Conservation (phyloP, 2,113 vertebrate species). For the Cathartes aura region DNA sequence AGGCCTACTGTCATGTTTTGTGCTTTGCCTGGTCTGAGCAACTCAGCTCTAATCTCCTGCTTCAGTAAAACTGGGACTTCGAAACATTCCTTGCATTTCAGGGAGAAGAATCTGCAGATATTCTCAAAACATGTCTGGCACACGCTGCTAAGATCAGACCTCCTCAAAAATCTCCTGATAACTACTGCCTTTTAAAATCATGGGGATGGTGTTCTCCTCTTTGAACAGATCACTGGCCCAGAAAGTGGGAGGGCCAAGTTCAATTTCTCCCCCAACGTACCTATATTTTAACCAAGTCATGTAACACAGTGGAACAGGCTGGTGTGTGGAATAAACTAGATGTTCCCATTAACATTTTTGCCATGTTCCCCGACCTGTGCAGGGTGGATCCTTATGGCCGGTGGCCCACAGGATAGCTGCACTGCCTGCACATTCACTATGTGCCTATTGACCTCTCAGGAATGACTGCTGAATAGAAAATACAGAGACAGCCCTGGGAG, state of each 20-base stretch:
- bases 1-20: not conserved
- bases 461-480: not conserved
- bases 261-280: fast-evolving
- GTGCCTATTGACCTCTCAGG: not conserved
- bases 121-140: not conserved
- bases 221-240: not conserved
- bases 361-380: not conserved
- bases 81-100: not conserved
- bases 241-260: not conserved
- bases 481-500: not conserved
- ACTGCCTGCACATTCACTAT: not conserved
- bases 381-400: not conserved
- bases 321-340: not conserved
- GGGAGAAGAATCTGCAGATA: not conserved
- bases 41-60: not conserved
- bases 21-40: not conserved
- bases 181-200: not conserved
- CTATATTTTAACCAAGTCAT: not conserved
- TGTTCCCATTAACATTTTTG: not conserved
- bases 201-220: not conserved
- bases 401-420: not conserved
- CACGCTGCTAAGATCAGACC: not conserved
- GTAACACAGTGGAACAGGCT: not conserved
- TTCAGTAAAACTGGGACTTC: not conserved
- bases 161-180: not conserved